phyloP scores from a whole-genome alignment of 2,113 vertebrate genomes.

The Neogobius melanostomus region DNA sequence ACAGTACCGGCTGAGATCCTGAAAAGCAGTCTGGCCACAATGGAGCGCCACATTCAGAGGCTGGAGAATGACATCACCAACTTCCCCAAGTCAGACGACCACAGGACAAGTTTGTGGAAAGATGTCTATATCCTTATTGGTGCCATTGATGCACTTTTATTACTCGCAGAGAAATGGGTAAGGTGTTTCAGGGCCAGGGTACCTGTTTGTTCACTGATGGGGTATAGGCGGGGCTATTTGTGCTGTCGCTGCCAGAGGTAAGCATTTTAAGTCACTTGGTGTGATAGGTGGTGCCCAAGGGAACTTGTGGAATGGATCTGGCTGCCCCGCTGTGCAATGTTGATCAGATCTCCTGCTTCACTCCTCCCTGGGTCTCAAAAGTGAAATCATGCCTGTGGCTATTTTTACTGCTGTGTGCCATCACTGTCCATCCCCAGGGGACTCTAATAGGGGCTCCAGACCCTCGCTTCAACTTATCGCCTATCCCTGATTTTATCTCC shows the following conservation, averaged over 20 bases:
- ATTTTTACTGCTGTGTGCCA: slow-evolving; percentile 72
- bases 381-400: slow-evolving; percentile 70
- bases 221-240: slow-evolving; percentile 42
- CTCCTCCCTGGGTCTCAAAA: slow-evolving; percentile 56
- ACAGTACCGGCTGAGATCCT: slow-evolving; percentile 93
- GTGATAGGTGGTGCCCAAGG: slow-evolving; percentile 67
- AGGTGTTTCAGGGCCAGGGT: slow-evolving; percentile 4
- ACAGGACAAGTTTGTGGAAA: slow-evolving; percentile 95
- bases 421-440: slow-evolving; percentile 53
- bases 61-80: slow-evolving; percentile 89
- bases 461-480: slow-evolving; percentile 70
- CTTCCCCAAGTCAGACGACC: slow-evolving; percentile 85
- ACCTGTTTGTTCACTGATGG: slow-evolving; percentile 19
- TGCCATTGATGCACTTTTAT: not conserved
- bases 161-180: not conserved
- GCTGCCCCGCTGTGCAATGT: slow-evolving; percentile 65
- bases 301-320: slow-evolving; percentile 61
- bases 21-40: slow-evolving; percentile 86
- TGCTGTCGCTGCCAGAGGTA: slow-evolving; percentile 51
- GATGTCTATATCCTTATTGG: slow-evolving; percentile 92
- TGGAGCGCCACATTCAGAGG: slow-evolving; percentile 87
- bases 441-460: slow-evolving; percentile 68
- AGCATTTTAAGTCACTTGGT: slow-evolving; percentile 69
- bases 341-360: slow-evolving; percentile 70
- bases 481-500: slow-evolving; percentile 72